phyloP scores from a whole-genome alignment of 2,113 vertebrate genomes.

The Albula glossodonta region DNA sequence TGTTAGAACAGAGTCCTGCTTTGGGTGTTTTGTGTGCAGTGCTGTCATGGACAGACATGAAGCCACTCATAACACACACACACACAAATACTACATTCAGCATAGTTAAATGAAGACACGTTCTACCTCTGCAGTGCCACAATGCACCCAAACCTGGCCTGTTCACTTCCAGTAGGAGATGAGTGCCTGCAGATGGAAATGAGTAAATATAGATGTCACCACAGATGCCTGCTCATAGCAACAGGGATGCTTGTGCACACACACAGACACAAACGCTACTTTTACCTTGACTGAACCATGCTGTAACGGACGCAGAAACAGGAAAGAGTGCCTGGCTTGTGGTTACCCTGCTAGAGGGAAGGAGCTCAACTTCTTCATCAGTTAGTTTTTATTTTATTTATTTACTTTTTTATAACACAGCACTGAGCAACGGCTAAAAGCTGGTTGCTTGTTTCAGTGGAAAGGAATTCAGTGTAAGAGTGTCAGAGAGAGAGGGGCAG shows the following conservation, averaged over 20 bases:
- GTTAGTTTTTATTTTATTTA: constrained; percentile 37
- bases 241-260: constrained; percentile 45
- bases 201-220: constrained; percentile 57
- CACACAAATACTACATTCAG: too few relatives aligned
- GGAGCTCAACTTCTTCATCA: constrained; percentile 4
- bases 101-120: too few relatives aligned
- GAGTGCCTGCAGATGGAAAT: constrained; percentile 38
- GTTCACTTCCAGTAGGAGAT: neutral
- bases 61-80: constrained; percentile 12
- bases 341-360: constrained; percentile 41
- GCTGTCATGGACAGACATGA: constrained; percentile 25
- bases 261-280: constrained; percentile 4
- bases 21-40: neutral
- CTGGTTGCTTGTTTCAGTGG: constrained; percentile 67
- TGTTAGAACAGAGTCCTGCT: neutral
- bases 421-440: constrained; percentile 50
- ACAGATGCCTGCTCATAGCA: constrained; percentile 56
- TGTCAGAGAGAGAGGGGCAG: constrained; percentile 34
- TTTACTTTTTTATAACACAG: constrained; percentile 45
- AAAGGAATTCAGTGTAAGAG: constrained; percentile 67
- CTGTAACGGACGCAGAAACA: constrained; percentile 5
- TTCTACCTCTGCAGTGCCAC: constrained; percentile 3
- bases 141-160: constrained; percentile 25
- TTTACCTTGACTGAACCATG: neutral
- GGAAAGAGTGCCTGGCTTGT: constrained; percentile 43